Base-by-base conservation (phyloP, 2,113 vertebrate genomes). In the Takifugu flavidus region DNA sequence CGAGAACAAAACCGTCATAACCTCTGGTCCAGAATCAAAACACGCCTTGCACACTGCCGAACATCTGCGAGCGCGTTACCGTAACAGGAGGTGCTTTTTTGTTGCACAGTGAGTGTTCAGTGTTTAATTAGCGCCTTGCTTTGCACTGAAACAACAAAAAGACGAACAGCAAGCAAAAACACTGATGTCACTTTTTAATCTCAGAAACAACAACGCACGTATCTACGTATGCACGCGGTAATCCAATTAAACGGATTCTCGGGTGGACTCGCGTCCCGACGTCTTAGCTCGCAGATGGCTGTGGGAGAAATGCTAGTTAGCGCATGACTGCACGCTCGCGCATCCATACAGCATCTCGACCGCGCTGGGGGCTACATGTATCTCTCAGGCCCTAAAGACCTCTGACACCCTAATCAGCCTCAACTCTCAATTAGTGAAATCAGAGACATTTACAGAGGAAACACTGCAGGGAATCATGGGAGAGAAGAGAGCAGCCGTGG, bases 371-470 rank as follows among this genome's bases (percentile, higher is more conserved):
- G 63, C 49, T 20, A 49, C 47, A 51, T 47, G 56, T 68, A 56
- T 76, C 54, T 63, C 25, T 58, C 50, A 63, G 53, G 54, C 54
- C 80, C 61, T 42, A 25, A 44, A 76, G 67, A 49, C 58, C 55
- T 72, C 65, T 56, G 62, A 80, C 69, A 70, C 45, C 63, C 57
- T 45, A 67, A 68, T 78, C 63, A 75, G 54, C 47, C 46, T 15
- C 47, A 8, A 58, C 47, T 65, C 67, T 70, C 73, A 84, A 71
- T 82, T 74, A 82, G 65, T 62, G 11, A 31, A 57, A 78, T 59
- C 58, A 54, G 59, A 63, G 63, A 53, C 25, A 44, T 66, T 66
- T 65, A 50, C 66, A 65, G 46, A 53, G 39, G 57, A 72, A 67
- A 67, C 44, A 50, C 74, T 14, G 11, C 53, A 62, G 56, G 61